A percentile compares a stretch with the other conserved stretches of the same genome.
Evolutionary conservation across 2,888 invertebrate species (phyloP).

Genomic region (Idaea biselata): DNA sequence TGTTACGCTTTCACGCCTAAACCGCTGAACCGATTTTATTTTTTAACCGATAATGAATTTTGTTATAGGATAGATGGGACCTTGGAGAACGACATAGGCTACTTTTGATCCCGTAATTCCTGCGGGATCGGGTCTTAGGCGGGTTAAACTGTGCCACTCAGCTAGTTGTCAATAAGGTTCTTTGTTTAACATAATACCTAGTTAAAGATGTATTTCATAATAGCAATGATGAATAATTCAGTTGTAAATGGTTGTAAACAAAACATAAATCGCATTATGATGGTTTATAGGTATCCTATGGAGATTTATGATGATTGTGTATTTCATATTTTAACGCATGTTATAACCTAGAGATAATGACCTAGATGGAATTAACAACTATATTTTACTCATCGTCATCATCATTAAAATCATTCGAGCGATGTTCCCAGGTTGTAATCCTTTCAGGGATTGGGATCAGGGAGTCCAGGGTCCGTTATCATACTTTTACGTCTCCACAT

Average conservation of each 20-base stretch:
- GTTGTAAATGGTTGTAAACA: not conserved
- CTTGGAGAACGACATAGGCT: too few species aligned
- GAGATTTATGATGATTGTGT: not conserved
- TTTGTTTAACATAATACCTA: not conserved
- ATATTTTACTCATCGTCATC: too few species aligned
- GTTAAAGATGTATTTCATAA: not conserved
- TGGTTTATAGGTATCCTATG: not conserved
- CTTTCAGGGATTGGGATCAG: too few species aligned
- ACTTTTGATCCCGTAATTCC: too few species aligned
- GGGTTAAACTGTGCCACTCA: not conserved
- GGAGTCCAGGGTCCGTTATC: too few species aligned
- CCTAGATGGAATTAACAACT: not conserved
- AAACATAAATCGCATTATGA: conserved; percentile 6
- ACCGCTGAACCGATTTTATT: too few species aligned
- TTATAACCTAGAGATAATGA: not conserved
- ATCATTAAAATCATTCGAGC: too few species aligned
- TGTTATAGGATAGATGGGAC: too few species aligned
- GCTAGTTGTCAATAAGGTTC: not conserved
- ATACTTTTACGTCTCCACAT: too few species aligned
- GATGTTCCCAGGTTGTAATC: too few species aligned
- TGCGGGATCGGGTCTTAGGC: not conserved
- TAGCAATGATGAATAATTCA: not conserved
- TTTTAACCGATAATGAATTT: too few species aligned
- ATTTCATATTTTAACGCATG: not conserved
- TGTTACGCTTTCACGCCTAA: too few species aligned